phyloP scores from a whole-genome alignment of 1,140 invertebrate species.

The Holcopasites calliopsidis region DNA sequence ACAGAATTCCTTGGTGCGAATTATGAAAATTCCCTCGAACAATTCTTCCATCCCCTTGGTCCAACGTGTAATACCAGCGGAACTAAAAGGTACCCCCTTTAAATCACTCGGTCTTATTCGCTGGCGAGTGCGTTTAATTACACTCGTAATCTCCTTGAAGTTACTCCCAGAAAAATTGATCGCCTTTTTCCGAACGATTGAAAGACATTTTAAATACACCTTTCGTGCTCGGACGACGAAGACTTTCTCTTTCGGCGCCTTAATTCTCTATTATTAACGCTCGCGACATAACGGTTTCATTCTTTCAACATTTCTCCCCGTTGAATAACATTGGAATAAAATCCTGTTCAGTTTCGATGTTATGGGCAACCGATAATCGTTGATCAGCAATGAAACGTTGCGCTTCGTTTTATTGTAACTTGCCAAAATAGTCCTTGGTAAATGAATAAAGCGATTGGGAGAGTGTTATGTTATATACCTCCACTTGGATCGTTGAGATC shows the following conservation, averaged over 20 bases:
- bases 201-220: slow-evolving; percentile 18
- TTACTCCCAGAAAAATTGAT: neutral
- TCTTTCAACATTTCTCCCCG: too few species aligned
- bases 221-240: neutral
- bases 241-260: neutral
- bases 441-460: neutral
- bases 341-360: too few species aligned
- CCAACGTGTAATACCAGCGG: neutral
- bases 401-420: neutral
- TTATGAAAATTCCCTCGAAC: slow-evolving; percentile 22
- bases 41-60: neutral
- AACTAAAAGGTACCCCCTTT: neutral
- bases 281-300: neutral
- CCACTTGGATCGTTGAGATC: slow-evolving; percentile 1
- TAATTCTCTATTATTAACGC: neutral
- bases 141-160: slow-evolving; percentile 21
- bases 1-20: neutral
- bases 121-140: slow-evolving; percentile 21
- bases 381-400: neutral
- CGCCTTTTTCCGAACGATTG: slow-evolving; percentile 6
- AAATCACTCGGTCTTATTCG: slow-evolving; percentile 21
- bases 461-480: too few species aligned
- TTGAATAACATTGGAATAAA: too few species aligned
- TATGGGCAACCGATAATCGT: too few species aligned
- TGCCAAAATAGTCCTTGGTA: neutral